Evolutionary conservation across 2,888 invertebrate species (phyloP).

Genomic region (Tipula helvola): DNA sequence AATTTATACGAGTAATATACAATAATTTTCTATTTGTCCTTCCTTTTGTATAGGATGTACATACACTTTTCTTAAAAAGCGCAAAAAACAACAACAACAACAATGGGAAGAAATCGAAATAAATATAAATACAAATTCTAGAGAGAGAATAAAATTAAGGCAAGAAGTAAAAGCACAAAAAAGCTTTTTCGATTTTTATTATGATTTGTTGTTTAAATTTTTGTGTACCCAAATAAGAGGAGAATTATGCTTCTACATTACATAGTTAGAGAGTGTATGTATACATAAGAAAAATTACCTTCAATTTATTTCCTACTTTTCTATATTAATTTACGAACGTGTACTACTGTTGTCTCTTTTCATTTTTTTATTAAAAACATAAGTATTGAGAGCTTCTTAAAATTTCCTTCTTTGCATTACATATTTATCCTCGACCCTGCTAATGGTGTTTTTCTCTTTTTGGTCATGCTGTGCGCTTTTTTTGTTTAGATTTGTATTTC

Average conservation of each 20-base stretch:
- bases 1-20: too few relatives aligned
- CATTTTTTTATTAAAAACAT: not conserved
- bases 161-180: not conserved
- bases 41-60: not conserved
- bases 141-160: not conserved
- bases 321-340: not conserved
- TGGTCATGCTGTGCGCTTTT: not conserved
- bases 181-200: not conserved
- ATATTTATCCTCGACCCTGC: not conserved
- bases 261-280: too few relatives aligned
- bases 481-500: not conserved
- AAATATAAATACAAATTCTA: not conserved
- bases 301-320: not conserved
- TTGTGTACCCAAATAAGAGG: not conserved
- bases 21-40: not conserved
- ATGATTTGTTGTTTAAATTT: not conserved
- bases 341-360: not conserved
- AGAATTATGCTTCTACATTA: not conserved
- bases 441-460: not conserved
- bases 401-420: not conserved
- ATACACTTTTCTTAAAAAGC: not conserved
- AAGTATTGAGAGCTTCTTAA: not conserved
- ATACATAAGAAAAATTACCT: not conserved
- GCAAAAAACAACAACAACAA: not conserved
- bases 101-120: not conserved